Conservation (phyloP, 1,140 invertebrate genomes). For the Teleopsis dalmanni region DNA sequence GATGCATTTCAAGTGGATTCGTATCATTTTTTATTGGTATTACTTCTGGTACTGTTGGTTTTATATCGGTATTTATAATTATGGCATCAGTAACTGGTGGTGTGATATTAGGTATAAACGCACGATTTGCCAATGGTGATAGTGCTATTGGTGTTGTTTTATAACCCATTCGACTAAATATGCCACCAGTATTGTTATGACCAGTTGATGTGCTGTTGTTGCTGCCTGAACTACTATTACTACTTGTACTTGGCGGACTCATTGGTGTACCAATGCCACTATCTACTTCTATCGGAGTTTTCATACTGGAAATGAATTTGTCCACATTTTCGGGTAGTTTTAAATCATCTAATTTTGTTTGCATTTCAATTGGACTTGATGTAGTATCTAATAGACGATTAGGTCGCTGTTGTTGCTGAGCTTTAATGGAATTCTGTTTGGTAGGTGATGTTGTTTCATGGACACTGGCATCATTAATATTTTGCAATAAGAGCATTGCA, state of each 20-base stretch:
- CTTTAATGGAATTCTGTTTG: slow-evolving; percentile 10
- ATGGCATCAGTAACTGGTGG: slow-evolving; percentile 1
- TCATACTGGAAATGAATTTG: slow-evolving; percentile 34
- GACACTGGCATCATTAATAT: background rate
- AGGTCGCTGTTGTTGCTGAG: slow-evolving; percentile 22
- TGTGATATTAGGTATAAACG: slow-evolving; percentile 16
- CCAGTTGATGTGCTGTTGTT: background rate
- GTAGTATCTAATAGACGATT: slow-evolving; percentile 34
- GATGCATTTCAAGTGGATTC: slow-evolving; percentile 43
- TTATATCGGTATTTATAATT: background rate
- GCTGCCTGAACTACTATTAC: slow-evolving; percentile 19
- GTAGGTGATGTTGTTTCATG: background rate
- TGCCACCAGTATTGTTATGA: slow-evolving; percentile 13
- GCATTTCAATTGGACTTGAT: slow-evolving; percentile 22
- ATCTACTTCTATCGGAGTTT: slow-evolving; percentile 47
- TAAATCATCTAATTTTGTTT: slow-evolving; percentile 37
- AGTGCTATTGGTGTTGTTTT: slow-evolving; percentile 31
- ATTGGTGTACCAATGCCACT: slow-evolving; percentile 49
- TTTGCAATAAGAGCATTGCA: background rate
- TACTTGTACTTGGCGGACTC: slow-evolving; percentile 35
- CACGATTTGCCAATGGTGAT: slow-evolving; percentile 17
- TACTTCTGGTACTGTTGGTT: slow-evolving; percentile 24
- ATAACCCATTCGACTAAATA: slow-evolving; percentile 40
- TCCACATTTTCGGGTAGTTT: slow-evolving; percentile 47
- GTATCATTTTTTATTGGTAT: slow-evolving; percentile 26